Conservation (phyloP, 2,113 vertebrate species). For the Heterotilapia buettikoferi region DNA sequence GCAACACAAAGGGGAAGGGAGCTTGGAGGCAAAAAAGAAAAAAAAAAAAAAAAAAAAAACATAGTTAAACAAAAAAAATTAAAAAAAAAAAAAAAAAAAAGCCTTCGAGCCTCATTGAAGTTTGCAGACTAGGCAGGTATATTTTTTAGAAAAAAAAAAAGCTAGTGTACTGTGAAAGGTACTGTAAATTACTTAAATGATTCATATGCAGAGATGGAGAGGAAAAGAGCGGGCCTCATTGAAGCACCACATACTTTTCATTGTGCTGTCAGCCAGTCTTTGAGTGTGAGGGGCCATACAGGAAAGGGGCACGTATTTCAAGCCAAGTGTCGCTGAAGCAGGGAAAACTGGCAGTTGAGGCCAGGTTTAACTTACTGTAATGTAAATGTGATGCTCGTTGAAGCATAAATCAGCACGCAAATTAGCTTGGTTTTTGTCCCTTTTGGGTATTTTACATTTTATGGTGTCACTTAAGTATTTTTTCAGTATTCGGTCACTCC, state of each 20-base stretch:
- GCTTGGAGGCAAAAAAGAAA: too few relatives aligned
- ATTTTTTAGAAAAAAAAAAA: neutral
- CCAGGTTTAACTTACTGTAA: neutral
- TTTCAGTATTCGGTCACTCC: neutral
- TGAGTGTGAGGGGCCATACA: neutral
- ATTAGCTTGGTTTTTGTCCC: neutral
- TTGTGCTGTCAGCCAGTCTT: conserved; percentile 9
- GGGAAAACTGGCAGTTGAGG: neutral
- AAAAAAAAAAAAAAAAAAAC: too few relatives aligned
- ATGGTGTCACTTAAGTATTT: neutral
- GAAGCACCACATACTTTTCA: neutral
- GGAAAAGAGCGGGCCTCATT: neutral
- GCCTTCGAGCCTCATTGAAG: neutral
- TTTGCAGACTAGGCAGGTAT: neutral
- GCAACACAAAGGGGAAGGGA: too few relatives aligned
- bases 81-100: neutral
- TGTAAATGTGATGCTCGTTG: conserved; percentile 9
- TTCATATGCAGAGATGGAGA: neutral
- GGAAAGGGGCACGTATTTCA: conserved; percentile 5
- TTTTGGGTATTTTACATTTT: neutral
- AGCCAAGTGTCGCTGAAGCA: conserved; percentile 3
- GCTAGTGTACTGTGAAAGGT: neutral
- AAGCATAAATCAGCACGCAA: conserved; percentile 9
- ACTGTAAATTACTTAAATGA: neutral
- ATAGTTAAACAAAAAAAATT: too few relatives aligned